phyloP scores from a whole-genome alignment of 2,797 vertebrate species.

The Myotis vivesi region DNA sequence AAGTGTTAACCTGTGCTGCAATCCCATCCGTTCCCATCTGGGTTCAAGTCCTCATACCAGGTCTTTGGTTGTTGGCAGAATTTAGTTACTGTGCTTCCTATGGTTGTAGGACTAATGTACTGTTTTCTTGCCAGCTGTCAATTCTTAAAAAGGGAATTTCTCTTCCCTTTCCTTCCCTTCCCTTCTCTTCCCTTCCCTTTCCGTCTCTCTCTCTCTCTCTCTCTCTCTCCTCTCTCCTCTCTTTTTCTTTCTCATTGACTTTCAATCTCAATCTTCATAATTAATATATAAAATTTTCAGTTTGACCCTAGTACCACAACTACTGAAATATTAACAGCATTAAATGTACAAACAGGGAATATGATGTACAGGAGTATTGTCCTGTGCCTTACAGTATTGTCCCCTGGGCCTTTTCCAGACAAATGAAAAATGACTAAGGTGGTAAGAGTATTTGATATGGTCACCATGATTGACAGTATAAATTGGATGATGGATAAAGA shows the following conservation, averaged over 20 bases:
- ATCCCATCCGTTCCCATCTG: neutral
- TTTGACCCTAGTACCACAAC: slow-evolving; percentile 88
- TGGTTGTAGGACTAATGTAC: neutral
- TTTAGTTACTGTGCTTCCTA: neutral
- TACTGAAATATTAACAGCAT: slow-evolving; percentile 92
- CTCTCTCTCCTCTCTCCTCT: neutral
- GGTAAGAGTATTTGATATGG: slow-evolving; percentile 7
- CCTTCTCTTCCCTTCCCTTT: too few relatives aligned
- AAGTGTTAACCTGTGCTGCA: neutral
- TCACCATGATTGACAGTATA: slow-evolving; percentile 40
- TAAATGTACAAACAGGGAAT: slow-evolving; percentile 91
- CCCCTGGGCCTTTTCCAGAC: slow-evolving; percentile 6
- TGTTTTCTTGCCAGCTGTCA: neutral
- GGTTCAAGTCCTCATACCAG: neutral
- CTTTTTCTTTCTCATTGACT: neutral
- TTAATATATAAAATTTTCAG: slow-evolving; percentile 84
- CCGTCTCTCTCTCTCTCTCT: neutral
- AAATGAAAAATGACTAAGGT: slow-evolving; percentile 72
- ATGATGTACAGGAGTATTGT: slow-evolving; percentile 78
- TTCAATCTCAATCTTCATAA: slow-evolving; percentile 27
- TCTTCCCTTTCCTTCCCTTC: too few relatives aligned
- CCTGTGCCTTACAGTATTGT: neutral
- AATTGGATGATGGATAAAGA: slow-evolving; percentile 65
- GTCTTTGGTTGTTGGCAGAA: neutral
- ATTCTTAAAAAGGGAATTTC: neutral